phyloP scores from a whole-genome alignment of 1,140 invertebrate species.

The Polyergus mexicanus region DNA sequence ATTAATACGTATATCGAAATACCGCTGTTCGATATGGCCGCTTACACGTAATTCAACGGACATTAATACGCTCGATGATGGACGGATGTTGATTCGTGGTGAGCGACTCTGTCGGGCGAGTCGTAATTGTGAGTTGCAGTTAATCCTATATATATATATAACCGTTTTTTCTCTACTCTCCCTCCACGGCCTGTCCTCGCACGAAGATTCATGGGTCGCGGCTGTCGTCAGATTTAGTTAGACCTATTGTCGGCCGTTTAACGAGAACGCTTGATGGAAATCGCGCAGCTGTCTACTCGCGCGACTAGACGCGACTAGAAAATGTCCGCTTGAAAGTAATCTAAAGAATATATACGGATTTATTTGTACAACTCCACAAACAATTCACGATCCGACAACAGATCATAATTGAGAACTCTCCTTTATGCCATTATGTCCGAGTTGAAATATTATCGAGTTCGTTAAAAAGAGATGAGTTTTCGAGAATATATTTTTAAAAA shows the following conservation, averaged over 20 bases:
- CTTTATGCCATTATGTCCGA: constrained; percentile 13
- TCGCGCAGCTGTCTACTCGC: constrained; percentile 15
- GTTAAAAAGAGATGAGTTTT: background rate
- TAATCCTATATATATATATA: constrained; percentile 60
- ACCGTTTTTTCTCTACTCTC: constrained; percentile 63
- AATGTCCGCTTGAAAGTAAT: constrained; percentile 10
- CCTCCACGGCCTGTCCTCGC: constrained; percentile 20
- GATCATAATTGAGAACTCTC: background rate
- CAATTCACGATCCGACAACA: constrained; percentile 2
- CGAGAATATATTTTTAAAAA: background rate
- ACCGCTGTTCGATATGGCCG: constrained; percentile 38
- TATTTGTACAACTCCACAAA: constrained; percentile 25
- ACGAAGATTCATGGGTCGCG: constrained; percentile 46
- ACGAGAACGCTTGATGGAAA: constrained; percentile 48
- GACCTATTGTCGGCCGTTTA: constrained; percentile 41
- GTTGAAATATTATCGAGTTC: constrained; percentile 14
- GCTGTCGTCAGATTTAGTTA: constrained; percentile 35
- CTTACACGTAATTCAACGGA: constrained; percentile 64
- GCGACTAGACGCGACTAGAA: constrained; percentile 6
- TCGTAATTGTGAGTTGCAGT: constrained; percentile 73
- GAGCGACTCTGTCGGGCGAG: constrained; percentile 50
- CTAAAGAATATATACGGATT: background rate
- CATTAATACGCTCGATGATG: constrained; percentile 66
- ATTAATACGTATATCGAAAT: constrained; percentile 65
- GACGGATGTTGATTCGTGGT: constrained; percentile 58